These are phyloP conservation scores for Eupeodes corollae DNA, from an alignment of 1,140 invertebrate species.

Conservation along the genomic window DNA sequence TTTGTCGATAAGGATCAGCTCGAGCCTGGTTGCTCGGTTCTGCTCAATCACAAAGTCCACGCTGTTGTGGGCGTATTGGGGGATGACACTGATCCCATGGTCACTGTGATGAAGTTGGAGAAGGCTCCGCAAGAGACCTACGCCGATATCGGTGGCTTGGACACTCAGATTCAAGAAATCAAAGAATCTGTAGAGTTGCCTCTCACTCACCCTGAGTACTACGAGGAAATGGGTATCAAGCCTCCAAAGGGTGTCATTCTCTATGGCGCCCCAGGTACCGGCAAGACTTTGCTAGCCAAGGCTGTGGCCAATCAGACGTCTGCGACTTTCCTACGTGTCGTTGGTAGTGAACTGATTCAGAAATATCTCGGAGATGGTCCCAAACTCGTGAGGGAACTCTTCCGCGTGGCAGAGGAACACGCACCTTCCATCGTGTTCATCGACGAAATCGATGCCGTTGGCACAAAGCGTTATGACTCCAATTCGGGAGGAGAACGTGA, in stretches of 20 bases:
- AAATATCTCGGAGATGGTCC: slow-evolving; percentile 99
- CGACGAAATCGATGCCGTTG: slow-evolving; percentile 99
- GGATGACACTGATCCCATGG: slow-evolving; percentile 99
- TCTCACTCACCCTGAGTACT: slow-evolving; percentile 98
- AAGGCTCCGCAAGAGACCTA: slow-evolving; percentile 99
- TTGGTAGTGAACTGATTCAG: slow-evolving; percentile 98
- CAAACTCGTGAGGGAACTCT: slow-evolving; percentile 94
- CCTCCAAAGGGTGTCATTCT: slow-evolving; percentile 99
- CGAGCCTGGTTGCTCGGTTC: slow-evolving; percentile 96
- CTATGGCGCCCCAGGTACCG: slow-evolving; percentile 96
- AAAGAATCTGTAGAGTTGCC: slow-evolving; percentile 99
- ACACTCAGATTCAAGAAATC: slow-evolving; percentile 99
- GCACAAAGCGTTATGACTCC: slow-evolving; percentile 98
- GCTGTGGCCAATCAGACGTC: slow-evolving; percentile 99
- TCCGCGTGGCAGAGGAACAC: slow-evolving; percentile 97
- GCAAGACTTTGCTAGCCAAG: slow-evolving; percentile 96
- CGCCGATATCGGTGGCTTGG: slow-evolving; percentile 98
- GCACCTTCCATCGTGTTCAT: slow-evolving; percentile 99
- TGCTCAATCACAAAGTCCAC: slow-evolving; percentile 98
- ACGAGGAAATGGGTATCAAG: slow-evolving; percentile 99
- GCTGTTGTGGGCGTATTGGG: slow-evolving; percentile 96
- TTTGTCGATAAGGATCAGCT: slow-evolving; percentile 99
- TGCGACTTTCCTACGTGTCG: slow-evolving; percentile 95
- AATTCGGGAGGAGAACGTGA: slow-evolving; percentile 99
- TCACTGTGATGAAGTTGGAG: slow-evolving; percentile 99